A percentile compares a stretch with the other conserved stretches of the same genome.
phyloP scores from a whole-genome alignment of 2,888 invertebrate species.

The Leptinotarsa peninsularis region DNA sequence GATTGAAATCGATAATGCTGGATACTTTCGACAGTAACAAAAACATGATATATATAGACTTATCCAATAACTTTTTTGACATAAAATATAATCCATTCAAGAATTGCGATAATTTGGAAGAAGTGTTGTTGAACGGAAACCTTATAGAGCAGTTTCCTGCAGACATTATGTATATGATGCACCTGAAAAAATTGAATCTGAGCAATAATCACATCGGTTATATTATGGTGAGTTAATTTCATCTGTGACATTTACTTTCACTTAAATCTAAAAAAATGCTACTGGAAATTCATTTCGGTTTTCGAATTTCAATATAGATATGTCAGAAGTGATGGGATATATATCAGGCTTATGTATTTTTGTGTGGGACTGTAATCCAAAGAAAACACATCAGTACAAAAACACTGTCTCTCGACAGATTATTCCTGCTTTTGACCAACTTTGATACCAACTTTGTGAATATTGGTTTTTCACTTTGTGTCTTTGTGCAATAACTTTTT shows the following conservation, averaged over 20 bases:
- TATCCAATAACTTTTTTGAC: slow-evolving; percentile 48
- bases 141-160: slow-evolving; percentile 36
- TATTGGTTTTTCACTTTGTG: no score
- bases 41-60: slow-evolving; percentile 45
- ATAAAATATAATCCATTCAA: slow-evolving; percentile 49
- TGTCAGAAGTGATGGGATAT: no score
- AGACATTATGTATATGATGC: background rate
- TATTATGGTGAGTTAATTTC: background rate
- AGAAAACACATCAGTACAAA: no score
- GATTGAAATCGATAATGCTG: slow-evolving; percentile 71
- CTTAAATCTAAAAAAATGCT: background rate
- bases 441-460: no score
- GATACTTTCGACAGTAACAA: slow-evolving; percentile 64
- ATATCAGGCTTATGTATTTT: no score
- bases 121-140: slow-evolving; percentile 41
- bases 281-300: no score
- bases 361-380: no score
- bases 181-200: slow-evolving; percentile 74
- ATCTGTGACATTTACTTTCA: background rate
- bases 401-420: no score
- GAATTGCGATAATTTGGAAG: slow-evolving; percentile 36
- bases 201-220: slow-evolving; percentile 58
- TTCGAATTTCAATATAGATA: no score
- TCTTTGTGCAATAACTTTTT: background rate
- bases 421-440: no score